A percentile compares a stretch with the other conserved stretches of the same genome.
These are phyloP conservation scores for Sacculina carcini DNA, from an alignment of 2,888 invertebrate species.

Conservation along the genomic window DNA sequence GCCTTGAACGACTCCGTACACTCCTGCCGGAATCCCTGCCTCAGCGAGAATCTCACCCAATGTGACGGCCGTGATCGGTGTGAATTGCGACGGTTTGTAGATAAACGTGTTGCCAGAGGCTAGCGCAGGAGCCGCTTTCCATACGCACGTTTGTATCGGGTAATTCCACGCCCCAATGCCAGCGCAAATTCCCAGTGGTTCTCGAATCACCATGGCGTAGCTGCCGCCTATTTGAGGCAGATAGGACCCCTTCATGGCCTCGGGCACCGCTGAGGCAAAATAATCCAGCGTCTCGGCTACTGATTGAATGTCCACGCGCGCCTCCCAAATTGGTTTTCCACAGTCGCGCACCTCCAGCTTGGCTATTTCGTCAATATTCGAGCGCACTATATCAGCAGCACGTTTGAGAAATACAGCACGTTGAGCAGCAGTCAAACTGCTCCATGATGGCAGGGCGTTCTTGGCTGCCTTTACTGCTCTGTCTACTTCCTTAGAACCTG, in stretches of 20 bases:
- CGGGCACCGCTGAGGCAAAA: constrained; percentile 24
- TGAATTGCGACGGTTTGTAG: constrained; percentile 29
- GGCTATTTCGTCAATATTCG: constrained; percentile 20
- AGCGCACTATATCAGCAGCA: constrained; percentile 21
- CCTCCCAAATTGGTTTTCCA: constrained; percentile 30
- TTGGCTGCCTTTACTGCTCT: constrained; percentile 20
- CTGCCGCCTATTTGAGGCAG: constrained; percentile 21
- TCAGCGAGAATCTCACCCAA: constrained; percentile 26
- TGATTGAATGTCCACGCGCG: constrained; percentile 25
- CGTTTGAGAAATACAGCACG: constrained; percentile 21
- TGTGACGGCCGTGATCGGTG: constrained; percentile 26
- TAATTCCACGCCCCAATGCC: constrained; percentile 32
- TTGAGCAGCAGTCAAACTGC: constrained; percentile 20
- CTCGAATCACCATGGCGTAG: constrained; percentile 25
- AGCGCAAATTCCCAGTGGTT: constrained; percentile 28
- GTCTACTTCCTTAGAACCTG: constrained; percentile 20
- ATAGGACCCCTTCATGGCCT: constrained; percentile 17
- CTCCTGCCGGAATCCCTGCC: constrained; percentile 27
- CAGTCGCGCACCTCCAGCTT: constrained; percentile 23
- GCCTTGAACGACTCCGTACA: constrained; percentile 26
- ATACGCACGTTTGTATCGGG: constrained; percentile 23
- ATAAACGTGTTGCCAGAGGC: constrained; percentile 29
- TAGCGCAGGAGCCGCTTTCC: constrained; percentile 20
- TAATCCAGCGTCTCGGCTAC: constrained; percentile 28
- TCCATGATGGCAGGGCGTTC: constrained; percentile 18